phyloP scores from a whole-genome alignment of 2,113 vertebrate species.

The Pipa parva region DNA sequence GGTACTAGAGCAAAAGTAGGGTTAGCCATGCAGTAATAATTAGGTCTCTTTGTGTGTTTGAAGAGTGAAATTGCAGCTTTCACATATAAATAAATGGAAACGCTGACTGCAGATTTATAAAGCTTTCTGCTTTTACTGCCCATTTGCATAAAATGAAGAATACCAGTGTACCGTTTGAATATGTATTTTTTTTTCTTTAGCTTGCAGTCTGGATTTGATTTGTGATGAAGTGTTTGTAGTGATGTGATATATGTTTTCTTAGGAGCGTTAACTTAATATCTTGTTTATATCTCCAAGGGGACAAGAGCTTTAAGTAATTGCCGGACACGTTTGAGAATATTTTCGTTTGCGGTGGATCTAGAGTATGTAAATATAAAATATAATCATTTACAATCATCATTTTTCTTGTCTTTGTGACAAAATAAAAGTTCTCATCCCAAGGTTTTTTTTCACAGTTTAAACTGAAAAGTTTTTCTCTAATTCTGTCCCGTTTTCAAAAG shows the following conservation, averaged over 20 bases:
- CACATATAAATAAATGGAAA: constrained; percentile 3
- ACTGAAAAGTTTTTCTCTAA: too few species aligned
- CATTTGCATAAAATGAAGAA: constrained; percentile 48
- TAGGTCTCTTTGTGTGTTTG: too few species aligned
- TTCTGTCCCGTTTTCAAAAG: too few species aligned
- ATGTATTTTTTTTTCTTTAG: constrained; percentile 18
- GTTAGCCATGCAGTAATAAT: too few species aligned
- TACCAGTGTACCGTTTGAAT: constrained; percentile 48
- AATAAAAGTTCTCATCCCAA: not conserved
- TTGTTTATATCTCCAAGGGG: constrained; percentile 22
- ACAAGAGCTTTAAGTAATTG: constrained; percentile 13
- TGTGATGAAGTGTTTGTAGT: constrained; percentile 42
- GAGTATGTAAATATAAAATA: constrained; percentile 13
- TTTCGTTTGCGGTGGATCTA: constrained; percentile 12
- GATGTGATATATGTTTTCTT: constrained; percentile 43
- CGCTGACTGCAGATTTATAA: constrained; percentile 27
- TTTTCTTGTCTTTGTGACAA: not conserved
- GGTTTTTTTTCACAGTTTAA: too few species aligned
- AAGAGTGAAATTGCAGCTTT: constrained; percentile 11
- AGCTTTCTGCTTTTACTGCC: constrained; percentile 31
- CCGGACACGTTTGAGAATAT: constrained; percentile 9
- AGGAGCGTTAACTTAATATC: constrained; percentile 40
- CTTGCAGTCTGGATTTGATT: constrained; percentile 43
- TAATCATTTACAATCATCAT: constrained; percentile 13
- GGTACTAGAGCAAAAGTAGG: too few species aligned